Base-by-base conservation (phyloP, 2,797 vertebrate species). In the Mallotus villosus region DNA sequence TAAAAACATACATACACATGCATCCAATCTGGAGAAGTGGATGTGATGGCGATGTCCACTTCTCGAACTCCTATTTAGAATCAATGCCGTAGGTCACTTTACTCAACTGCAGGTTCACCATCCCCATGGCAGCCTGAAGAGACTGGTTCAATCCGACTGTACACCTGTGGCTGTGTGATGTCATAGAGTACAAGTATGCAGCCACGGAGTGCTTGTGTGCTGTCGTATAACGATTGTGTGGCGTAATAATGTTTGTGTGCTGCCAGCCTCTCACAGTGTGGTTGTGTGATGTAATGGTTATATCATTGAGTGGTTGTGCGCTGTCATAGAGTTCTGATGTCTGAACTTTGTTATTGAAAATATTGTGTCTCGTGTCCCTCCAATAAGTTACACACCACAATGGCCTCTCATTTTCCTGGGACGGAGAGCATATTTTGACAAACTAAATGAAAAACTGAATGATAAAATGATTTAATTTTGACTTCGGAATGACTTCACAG, bases 61-160 rank as follows among this genome's bases (percentile, higher is more conserved):
- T 82, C 46, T 65, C 21, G 63, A 79, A 86, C 77, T 82, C 67
- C 46, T 67, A 75, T 84, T 86, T 87, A 90, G 90, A 92, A 88
- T 90, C 87, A 85, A 89, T 77, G 89, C 91, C 91, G 88, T 93
- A 89, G 90, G 92, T 93, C 93, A 93, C 92, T 93, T 93, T 93
- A 92, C 81, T 86, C 81, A 53, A 86, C 17, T 75, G 90, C 91
- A 87, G 90, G 85, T 90, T 88, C 82, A 53, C 73, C 29, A 76
- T 27, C 58, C 57, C 64, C 24, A 32, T 2, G 34, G 78, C 73
- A 49, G 77, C 46, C 22, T 19, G 51, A 58, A 67, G 29, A 51
- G 34, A 63, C 66, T 61, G 37, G 29, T 66, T 62, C 37, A 57
- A 66, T 63, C 51, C 37, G 62, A 63, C 32, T 34, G 29, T 12